Conservation (phyloP, 2,113 vertebrate genomes). For the Lota lota region DNA sequence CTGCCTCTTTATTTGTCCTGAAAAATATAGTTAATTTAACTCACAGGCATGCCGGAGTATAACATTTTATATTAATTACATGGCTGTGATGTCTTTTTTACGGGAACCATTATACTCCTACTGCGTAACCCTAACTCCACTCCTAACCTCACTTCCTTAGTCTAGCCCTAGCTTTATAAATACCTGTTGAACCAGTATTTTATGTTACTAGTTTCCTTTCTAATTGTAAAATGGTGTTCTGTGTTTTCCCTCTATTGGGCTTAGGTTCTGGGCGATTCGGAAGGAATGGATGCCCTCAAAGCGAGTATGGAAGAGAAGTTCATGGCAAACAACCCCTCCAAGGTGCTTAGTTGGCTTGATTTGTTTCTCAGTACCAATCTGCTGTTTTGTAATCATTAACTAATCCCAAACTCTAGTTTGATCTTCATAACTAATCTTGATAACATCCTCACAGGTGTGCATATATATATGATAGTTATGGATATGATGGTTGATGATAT, state of each 20-base stretch:
- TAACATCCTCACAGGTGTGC: too few species aligned
- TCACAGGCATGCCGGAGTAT: too few species aligned
- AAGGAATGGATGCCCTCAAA: conserved; percentile 90
- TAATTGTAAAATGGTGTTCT: not conserved
- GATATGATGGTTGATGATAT: not conserved
- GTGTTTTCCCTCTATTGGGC: not conserved
- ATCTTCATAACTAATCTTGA: too few species aligned
- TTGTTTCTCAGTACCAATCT: not conserved
- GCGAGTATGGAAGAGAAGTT: conserved; percentile 96
- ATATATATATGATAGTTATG: not conserved
- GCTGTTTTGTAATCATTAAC: too few species aligned
- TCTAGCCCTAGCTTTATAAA: not conserved
- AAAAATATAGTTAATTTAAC: too few species aligned
- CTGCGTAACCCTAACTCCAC: too few species aligned
- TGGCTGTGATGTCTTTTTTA: too few species aligned
- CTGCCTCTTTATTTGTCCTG: too few species aligned
- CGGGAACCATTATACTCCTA: too few species aligned
- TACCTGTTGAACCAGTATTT: not conserved
- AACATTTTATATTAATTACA: too few species aligned
- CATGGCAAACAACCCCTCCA: conserved; percentile 91
- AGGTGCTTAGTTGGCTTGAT: conserved; percentile 62
- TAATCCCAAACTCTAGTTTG: too few species aligned
- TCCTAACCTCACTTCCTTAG: not conserved
- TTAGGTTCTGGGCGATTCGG: conserved; percentile 83
- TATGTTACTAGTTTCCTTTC: too few species aligned